Evolutionary conservation across 2,797 vertebrate species (phyloP).

Genomic region (Helicolenus hilgendorfi): DNA sequence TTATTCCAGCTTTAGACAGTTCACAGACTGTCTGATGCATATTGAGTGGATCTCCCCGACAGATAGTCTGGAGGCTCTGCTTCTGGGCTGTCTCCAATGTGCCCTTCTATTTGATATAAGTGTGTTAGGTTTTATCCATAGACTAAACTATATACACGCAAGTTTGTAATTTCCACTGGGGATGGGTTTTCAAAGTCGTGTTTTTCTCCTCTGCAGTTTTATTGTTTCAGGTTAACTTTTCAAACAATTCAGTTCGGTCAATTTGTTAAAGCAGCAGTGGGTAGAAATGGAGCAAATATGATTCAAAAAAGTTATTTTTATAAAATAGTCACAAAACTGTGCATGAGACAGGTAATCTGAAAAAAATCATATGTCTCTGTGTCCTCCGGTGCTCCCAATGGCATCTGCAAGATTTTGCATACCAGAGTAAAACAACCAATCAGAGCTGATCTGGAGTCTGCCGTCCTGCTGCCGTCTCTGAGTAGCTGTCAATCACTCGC

Average conservation of each 20-base stretch:
- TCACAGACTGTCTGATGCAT: neutral
- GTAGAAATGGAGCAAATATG: too few species aligned
- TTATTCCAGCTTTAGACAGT: neutral
- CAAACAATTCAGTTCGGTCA: neutral
- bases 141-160: neutral
- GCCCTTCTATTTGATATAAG: neutral
- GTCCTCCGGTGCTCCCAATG: too few species aligned
- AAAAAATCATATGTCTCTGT: too few species aligned
- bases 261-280: neutral
- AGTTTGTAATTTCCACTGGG: neutral
- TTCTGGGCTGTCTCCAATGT: neutral
- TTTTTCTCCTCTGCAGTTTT: neutral
- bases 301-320: too few species aligned
- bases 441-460: too few species aligned
- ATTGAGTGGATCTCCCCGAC: neutral
- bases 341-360: too few species aligned
- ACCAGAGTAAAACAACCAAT: too few species aligned
- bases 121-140: neutral
- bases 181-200: neutral
- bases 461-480: too few species aligned
- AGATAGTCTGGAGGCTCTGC: neutral
- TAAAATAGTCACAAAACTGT: too few species aligned
- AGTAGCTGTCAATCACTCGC: too few species aligned
- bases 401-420: too few species aligned
- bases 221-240: neutral